Base-by-base conservation (phyloP, 2,797 vertebrate species). In the Gila robusta region DNA sequence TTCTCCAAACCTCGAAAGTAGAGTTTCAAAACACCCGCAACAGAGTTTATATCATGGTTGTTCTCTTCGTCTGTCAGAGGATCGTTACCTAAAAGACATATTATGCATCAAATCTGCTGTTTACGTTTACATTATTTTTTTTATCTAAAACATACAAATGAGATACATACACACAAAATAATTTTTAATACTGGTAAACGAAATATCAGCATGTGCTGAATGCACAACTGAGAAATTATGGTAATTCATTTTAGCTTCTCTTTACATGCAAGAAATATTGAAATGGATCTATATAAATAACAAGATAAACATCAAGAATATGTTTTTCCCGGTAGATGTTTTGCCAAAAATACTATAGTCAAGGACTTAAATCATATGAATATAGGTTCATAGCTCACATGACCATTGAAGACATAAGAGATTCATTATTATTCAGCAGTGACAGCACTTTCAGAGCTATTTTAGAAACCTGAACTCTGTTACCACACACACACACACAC, bases 31-130 rank as follows among this genome's bases (percentile, higher is more conserved):
- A 99, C 98, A 0, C 98, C 98, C 62, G 98, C 98, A 91, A 99
- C 98, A 11, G 98, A 99, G 92, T 99, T 99, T 92, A 99, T 99
- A 92, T 99, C 98, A n/a, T 99, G 98, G 93, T 97, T 98, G 91
- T 97, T 97, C 94, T 99, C 98, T 70, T 99, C 98, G 62, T 99
- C 98, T 16, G 96, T 96, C 94, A 99, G 95, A 90, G 98, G 98
- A 91, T 99, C 98, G 79, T 99, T 98, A 94, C 98, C 98, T 99
- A 89, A 81, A 73, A 90, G 62, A 90, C 14, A 83, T 41, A 84
- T 12, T 64, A n/a, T 14, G 26, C 14, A 52, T 44, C 37, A 82
- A 1, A 41, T 37, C 6, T 77, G 19, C 8, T 0, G 26, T 64
- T 28, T 64, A 28, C 5, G 6, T 64, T 28, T 64, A 64, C 26